A percentile compares a stretch with the other conserved stretches of the same genome.
These are phyloP conservation scores for Chloropsis hardwickii DNA, from an alignment of 2,113 vertebrate genomes.

Conservation along the genomic window DNA sequence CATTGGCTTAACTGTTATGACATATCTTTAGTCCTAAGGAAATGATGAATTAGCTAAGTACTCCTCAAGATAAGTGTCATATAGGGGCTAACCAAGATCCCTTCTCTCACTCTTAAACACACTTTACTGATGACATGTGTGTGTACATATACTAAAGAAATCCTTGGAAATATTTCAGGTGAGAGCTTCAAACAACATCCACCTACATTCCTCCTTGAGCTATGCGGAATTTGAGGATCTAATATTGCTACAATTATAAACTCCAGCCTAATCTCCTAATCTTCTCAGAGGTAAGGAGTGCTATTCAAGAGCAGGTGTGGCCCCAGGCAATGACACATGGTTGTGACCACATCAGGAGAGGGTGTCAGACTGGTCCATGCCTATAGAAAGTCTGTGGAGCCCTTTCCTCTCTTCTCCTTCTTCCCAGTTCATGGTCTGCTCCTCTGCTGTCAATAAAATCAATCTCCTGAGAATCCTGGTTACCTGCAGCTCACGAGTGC, in stretches of 20 bases:
- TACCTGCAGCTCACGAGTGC: not conserved
- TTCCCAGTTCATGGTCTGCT: not conserved
- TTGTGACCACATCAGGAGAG: not conserved
- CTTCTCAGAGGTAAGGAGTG: not conserved
- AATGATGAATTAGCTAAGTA: constrained; percentile 37
- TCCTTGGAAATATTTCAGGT: not conserved
- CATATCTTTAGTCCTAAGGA: constrained; percentile 40
- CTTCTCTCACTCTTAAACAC: constrained; percentile 16
- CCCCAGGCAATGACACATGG: not conserved
- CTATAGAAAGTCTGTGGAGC: not conserved
- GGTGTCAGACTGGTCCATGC: not conserved
- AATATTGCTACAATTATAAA: not conserved
- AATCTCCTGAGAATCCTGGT: not conserved
- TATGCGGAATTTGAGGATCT: not conserved
- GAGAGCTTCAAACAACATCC: not conserved
- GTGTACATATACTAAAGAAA: not conserved
- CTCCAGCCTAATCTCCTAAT: not conserved
- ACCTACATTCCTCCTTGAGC: constrained; percentile 1
- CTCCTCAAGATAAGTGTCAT: constrained; percentile 31
- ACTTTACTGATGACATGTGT: not conserved
- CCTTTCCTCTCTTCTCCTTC: not conserved
- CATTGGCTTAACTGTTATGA: constrained; percentile 24
- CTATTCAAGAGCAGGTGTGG: rapidly evolving
- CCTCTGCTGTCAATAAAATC: not conserved
- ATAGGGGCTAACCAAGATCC: not conserved